Evolutionary conservation across 1,140 invertebrate species (phyloP), one percentile per base, ranked within the genome.

Genomic region (Drosophila pandora): DNA sequence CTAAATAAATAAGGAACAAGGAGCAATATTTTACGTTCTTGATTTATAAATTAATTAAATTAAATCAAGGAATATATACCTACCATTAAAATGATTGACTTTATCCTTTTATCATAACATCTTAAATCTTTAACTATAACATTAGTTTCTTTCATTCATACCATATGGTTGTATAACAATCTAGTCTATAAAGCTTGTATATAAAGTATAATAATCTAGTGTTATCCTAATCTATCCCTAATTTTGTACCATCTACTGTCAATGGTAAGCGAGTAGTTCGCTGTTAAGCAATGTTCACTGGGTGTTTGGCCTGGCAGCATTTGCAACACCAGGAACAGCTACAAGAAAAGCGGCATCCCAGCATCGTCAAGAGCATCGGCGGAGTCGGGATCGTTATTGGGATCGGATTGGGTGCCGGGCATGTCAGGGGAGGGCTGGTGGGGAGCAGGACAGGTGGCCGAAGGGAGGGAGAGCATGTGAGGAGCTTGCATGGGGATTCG

Each of bases 261-360:
- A 60, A 50, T 39, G 45, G 56, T 61, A 70, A 69, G 59, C 39
- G 34, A 50, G 58, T 59, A 62, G 72, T 70, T 85, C 65, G 73
- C 65, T 77, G 55, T 49, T 76, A 69, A 56, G 73, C 79, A 80
- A 68, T 83, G 71, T 62, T 85, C 67, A 53, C 68, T 84, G 81
- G 80, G 81, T 84, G 81, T 85, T 85, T 85, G 82, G 56, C 78
- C 73, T 65, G 74, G 74, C 82, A 87, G 52, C 82, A 73, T 76
- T 85, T 85, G 81, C 81, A 80, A 84, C 81, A 84, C 81, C 79
- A 72, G 47, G 37, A 50, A 50, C 41, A 32, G 32, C 45, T 32
- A 23, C 34, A 37, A 22, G 28, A 47, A 68, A 59, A 57, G 32
- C 78, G 62, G 69, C 76, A 79, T 79, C 76, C 37, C 72, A 56